phyloP scores from a whole-genome alignment of 1,140 invertebrate species.

The Drosophila leontia region DNA sequence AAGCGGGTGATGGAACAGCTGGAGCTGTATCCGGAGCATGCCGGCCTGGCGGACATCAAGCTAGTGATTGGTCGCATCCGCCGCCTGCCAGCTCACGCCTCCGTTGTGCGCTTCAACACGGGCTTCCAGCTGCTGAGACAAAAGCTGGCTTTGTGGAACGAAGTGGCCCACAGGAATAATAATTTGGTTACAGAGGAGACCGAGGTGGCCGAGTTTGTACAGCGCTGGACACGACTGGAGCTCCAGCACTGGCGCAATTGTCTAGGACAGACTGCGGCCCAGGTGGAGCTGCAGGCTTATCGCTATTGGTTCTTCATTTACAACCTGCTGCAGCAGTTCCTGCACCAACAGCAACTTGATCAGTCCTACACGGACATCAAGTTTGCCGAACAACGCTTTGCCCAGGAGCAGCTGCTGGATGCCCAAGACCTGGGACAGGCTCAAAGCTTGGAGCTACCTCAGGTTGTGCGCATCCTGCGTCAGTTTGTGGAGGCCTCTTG shows the following conservation, averaged over 20 bases:
- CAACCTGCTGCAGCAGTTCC: conserved; percentile 87
- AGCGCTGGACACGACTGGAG: conserved; percentile 96
- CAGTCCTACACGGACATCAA: conserved; percentile 57
- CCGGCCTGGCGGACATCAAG: conserved; percentile 91
- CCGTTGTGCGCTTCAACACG: conserved; percentile 94
- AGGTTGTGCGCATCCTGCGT: conserved; percentile 87
- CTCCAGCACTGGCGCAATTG: conserved; percentile 94
- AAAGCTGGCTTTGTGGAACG: conserved; percentile 96
- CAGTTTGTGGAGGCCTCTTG: conserved; percentile 94
- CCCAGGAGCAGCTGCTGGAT: conserved; percentile 50
- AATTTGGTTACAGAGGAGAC: conserved; percentile 90
- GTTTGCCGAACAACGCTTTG: conserved; percentile 68
- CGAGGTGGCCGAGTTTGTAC: conserved; percentile 91
- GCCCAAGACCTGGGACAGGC: conserved; percentile 31
- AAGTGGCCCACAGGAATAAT: conserved; percentile 94
- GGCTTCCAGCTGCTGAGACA: conserved; percentile 95
- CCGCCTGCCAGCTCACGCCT: conserved; percentile 91
- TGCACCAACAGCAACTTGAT: conserved; percentile 58
- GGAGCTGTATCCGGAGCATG: conserved; percentile 95
- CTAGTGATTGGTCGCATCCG: conserved; percentile 91
- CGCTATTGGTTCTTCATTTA: conserved; percentile 97
- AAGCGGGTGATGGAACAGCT: conserved; percentile 89
- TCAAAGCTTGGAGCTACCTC: conserved; percentile 45
- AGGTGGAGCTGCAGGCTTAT: conserved; percentile 88
- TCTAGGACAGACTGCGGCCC: conserved; percentile 88